These are phyloP conservation scores for Henricia sp. DNA, from an alignment of 53 echinoderm and acorn worm species.

Conservation along the genomic window DNA sequence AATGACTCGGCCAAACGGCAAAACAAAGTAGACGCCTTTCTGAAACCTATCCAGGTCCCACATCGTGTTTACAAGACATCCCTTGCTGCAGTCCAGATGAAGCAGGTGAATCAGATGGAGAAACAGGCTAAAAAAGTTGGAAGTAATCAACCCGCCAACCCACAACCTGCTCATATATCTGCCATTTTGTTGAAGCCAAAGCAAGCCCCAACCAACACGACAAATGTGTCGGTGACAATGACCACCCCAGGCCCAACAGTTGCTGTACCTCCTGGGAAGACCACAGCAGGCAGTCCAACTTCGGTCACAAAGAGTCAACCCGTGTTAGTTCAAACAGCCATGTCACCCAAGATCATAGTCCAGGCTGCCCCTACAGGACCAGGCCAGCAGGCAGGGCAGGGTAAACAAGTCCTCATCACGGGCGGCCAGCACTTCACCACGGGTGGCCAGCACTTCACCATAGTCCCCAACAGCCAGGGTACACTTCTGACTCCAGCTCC, in stretches of 20 bases:
- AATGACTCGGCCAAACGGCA: neutral
- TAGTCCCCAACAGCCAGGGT: constrained; percentile 59
- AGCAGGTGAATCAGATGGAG: constrained; percentile 55
- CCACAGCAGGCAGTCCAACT: constrained; percentile 20
- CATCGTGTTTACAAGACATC: constrained; percentile 45
- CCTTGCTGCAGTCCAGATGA: constrained; percentile 43
- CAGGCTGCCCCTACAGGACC: constrained; percentile 58
- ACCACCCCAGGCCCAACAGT: constrained; percentile 16
- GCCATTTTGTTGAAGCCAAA: constrained; percentile 35
- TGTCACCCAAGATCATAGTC: constrained; percentile 87
- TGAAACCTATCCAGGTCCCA: constrained; percentile 50
- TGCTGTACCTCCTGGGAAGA: constrained; percentile 5
- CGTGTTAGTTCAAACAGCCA: constrained; percentile 75
- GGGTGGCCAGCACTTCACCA: constrained; percentile 66
- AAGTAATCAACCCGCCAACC: neutral
- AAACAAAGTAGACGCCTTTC: constrained; percentile 46
- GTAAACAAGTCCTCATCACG: constrained; percentile 59
- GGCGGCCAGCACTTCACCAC: constrained; percentile 53
- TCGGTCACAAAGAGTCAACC: constrained; percentile 56
- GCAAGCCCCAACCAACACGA: constrained; percentile 25
- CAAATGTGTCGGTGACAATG: neutral
- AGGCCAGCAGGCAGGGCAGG: constrained; percentile 20
- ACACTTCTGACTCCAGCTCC: constrained; percentile 8
- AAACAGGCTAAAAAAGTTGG: constrained; percentile 18
- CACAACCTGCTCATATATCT: constrained; percentile 6